Percentiles rank a stretch among this genome's conserved stretches.
Evolutionary conservation across 2,888 invertebrate species (phyloP).

Genomic region (Harpalus rubripes): DNA sequence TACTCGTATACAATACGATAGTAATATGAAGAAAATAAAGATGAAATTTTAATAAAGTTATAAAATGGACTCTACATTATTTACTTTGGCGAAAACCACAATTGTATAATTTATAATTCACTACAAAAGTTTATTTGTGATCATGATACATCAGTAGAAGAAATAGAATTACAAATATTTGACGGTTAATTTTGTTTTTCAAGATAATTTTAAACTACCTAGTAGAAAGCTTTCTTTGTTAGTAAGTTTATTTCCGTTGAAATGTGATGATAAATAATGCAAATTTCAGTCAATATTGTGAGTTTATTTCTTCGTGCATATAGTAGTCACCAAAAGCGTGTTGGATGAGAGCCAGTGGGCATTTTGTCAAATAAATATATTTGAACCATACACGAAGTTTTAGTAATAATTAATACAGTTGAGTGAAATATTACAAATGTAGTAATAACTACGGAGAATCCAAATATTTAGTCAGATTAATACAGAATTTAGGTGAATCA

Average conservation of each 20-base stretch:
- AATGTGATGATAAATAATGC: slow-evolving; percentile 15
- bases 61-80: too few species aligned
- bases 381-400: slow-evolving; percentile 45
- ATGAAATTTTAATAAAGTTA: too few species aligned
- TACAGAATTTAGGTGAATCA: too few species aligned
- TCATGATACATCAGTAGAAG: too few species aligned
- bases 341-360: slow-evolving; percentile 31
- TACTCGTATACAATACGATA: too few species aligned
- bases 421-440: slow-evolving; percentile 41
- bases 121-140: too few species aligned
- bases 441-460: not conserved
- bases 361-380: slow-evolving; percentile 54
- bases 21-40: too few species aligned
- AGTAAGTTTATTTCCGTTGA: slow-evolving; percentile 13
- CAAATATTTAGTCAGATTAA: too few species aligned
- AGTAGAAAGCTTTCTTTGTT: not conserved
- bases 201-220: not conserved
- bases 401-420: slow-evolving; percentile 38
- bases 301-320: slow-evolving; percentile 21
- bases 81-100: too few species aligned
- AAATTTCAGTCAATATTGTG: slow-evolving; percentile 45
- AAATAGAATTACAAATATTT: too few species aligned
- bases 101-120: too few species aligned
- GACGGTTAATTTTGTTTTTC: too few species aligned
- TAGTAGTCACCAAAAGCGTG: slow-evolving; percentile 4